phyloP scores from a whole-genome alignment of 2,888 invertebrate species.

The Plagodis pulveraria region DNA sequence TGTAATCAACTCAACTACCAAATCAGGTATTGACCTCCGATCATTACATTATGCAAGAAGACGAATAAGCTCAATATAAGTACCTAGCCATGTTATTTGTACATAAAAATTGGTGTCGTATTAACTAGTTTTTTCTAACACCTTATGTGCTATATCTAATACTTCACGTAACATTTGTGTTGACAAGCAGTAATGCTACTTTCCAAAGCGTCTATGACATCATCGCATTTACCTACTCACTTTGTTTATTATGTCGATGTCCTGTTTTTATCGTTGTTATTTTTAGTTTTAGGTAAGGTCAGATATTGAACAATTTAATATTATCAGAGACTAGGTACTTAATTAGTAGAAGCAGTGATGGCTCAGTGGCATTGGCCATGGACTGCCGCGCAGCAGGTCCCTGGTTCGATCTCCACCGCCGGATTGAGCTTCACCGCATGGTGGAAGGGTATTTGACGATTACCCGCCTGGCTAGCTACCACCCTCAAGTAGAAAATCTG shows the following conservation, averaged over 20 bases:
- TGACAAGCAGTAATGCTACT: slow-evolving; percentile 22
- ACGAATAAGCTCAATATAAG: not conserved
- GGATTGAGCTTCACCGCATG: no score
- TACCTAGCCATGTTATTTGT: slow-evolving; percentile 10
- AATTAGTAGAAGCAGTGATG: no score
- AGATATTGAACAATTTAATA: no score
- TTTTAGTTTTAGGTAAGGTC: no score
- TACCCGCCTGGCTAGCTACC: no score
- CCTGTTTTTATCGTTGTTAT: slow-evolving; percentile 13
- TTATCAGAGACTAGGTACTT: no score
- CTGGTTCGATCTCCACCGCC: no score
- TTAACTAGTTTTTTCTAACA: slow-evolving; percentile 19
- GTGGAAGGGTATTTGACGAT: no score
- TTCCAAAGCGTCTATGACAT: slow-evolving; percentile 24
- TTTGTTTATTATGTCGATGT: slow-evolving; percentile 17
- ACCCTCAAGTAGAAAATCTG: no score
- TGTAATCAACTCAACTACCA: slow-evolving; percentile 26
- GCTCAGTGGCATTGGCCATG: no score
- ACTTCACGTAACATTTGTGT: slow-evolving; percentile 21
- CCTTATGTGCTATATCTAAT: slow-evolving; percentile 10
- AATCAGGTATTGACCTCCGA: slow-evolving; percentile 27
- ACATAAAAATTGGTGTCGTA: slow-evolving; percentile 23
- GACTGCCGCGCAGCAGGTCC: no score
- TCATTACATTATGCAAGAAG: slow-evolving; percentile 44
- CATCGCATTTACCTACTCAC: slow-evolving; percentile 16